These are phyloP conservation scores for Hippocampus kuda DNA, from an alignment of 2,797 vertebrate genomes.

Conservation along the genomic window DNA sequence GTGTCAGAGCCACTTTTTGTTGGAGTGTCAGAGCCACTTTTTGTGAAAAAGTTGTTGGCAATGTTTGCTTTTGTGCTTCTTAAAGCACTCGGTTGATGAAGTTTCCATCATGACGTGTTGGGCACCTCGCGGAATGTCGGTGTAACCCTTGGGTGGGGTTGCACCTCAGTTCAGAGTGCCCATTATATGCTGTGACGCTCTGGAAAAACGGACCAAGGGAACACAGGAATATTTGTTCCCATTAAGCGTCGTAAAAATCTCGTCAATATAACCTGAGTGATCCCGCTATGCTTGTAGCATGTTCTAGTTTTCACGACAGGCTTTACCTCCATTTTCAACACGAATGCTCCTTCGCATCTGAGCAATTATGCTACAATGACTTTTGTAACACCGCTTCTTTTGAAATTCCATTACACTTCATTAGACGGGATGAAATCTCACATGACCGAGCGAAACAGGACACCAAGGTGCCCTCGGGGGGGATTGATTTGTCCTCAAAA, in stretches of 20 bases:
- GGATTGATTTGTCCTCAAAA: conserved; percentile 8
- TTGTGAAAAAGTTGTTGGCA: neutral
- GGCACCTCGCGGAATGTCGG: neutral
- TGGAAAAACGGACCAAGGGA: neutral
- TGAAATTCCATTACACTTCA: conserved; percentile 2
- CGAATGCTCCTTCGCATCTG: neutral
- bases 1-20: neutral
- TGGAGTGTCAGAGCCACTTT: neutral
- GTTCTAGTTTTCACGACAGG: neutral
- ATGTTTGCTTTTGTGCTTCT: neutral
- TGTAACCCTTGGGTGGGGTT: conserved; percentile 2
- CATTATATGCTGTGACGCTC: neutral
- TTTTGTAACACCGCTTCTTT: neutral
- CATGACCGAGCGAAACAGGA: conserved; percentile 31
- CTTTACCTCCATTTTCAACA: neutral
- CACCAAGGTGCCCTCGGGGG: conserved; percentile 18
- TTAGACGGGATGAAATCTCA: conserved; percentile 8
- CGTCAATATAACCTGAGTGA: neutral
- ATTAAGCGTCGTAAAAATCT: neutral
- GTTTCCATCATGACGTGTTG: neutral
- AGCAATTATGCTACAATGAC: neutral
- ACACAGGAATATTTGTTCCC: neutral
- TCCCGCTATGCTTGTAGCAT: neutral
- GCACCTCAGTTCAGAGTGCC: neutral
- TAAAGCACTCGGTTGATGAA: neutral